Evolutionary conservation across 2,888 invertebrate species (phyloP), one percentile per base, ranked within the genome.

Genomic region (Cryptophagus acutangulus): DNA sequence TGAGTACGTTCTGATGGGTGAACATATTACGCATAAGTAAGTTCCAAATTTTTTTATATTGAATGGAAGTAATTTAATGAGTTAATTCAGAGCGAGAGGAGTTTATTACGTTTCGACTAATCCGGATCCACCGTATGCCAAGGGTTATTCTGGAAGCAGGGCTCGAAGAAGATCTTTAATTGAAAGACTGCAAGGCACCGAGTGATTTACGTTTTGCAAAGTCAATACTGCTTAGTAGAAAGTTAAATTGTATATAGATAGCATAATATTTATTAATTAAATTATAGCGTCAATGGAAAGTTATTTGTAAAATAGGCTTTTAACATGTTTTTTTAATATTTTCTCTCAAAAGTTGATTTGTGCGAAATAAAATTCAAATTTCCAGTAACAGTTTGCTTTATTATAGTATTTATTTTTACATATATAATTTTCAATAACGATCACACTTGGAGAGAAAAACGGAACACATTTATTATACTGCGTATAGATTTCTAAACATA

Each of bases 91-190:
- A 57, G 87, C 88, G 10, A 75, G 89, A 58, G 90, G 90, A n/a
- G 79, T 84, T 10, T 90, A 82, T 63, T 90, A 90, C 66, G 84
- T 90, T n/a, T 83, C 84, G 41, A 90, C 89, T 36, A 88, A 88
- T 70, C 82, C 83, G 2, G 80, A 81, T 60, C 84, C 83, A 44
- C 90, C 90, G 1, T 90, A 84, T 69, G 87, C 89, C n/a, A 76
- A 84, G 63, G 90, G 90, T 13, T 54, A 54, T 5, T 56, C 58
- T 17, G 48, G 31, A 31, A 3, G n/a, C 9, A 3, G 16, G 16
- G 16, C 4, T 16, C 13, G 31, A 31, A 8, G 12, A 13, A 14
- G 31, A 3, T 31, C 31, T 5, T 12, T 31, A 8, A 3, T 31
- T 4, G 31, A 31, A 6, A 13, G 31, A 31, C n/a, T 31, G 16